Evolutionary conservation across 2,113 vertebrate genomes (phyloP).

Genomic region (Campylorhamphus procurvoides): DNA sequence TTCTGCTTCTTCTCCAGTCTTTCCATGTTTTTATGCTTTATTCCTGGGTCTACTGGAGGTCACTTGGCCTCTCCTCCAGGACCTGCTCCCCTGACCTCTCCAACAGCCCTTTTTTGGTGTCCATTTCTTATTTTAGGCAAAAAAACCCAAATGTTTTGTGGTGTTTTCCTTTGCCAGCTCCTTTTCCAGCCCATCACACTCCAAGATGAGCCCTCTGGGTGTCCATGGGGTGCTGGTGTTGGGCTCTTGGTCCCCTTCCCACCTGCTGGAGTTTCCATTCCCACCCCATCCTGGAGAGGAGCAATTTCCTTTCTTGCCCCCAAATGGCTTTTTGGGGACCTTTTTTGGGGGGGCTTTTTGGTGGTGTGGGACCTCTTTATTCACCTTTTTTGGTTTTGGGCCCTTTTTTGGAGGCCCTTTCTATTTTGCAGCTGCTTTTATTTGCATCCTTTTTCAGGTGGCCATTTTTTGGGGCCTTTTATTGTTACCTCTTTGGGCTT

Average conservation of each 20-base stretch:
- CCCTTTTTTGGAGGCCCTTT: rapidly evolving
- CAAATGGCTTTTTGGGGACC: background rate
- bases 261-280: rapidly evolving
- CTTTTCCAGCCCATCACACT: rapidly evolving
- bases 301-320: background rate
- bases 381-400: background rate
- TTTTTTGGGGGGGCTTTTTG: background rate
- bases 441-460: background rate
- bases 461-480: background rate
- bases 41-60: rapidly evolving
- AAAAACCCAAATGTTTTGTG: background rate
- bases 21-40: rapidly evolving
- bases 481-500: too few relatives aligned
- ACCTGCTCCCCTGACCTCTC: background rate
- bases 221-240: background rate
- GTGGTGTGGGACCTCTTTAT: background rate
- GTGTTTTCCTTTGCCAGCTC: background rate
- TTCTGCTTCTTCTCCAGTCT: background rate
- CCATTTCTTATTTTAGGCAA: background rate
- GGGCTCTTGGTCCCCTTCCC: background rate
- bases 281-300: rapidly evolving
- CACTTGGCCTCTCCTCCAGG: background rate
- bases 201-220: rapidly evolving
- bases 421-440: background rate
- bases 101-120: rapidly evolving